Evolutionary conservation across 2,888 invertebrate species (phyloP).

Genomic region (Cephus sareptanus): DNA sequence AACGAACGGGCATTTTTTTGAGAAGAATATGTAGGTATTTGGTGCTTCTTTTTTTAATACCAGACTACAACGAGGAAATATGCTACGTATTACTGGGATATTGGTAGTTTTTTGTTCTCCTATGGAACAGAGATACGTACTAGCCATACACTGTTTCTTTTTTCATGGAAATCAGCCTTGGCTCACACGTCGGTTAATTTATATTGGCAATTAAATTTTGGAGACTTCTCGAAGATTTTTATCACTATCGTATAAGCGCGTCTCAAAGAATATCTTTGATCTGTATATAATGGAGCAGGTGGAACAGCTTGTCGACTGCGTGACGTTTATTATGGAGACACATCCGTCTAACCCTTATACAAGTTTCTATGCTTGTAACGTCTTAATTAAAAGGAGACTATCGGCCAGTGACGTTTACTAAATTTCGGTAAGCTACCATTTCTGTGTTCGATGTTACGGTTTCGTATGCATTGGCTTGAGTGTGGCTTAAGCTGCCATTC

Average conservation of each 20-base stretch:
- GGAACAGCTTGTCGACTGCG: not conserved
- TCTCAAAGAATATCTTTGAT: not conserved
- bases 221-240: not conserved
- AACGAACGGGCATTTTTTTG: not conserved
- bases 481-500: not conserved
- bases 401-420: not conserved
- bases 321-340: not conserved
- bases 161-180: not conserved
- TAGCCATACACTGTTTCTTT: not conserved
- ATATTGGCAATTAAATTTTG: not conserved
- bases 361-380: not conserved
- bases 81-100: slow-evolving; percentile 1
- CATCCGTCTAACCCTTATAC: not conserved
- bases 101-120: not conserved
- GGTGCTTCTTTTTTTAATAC: not conserved
- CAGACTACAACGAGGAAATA: slow-evolving; percentile 9
- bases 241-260: not conserved
- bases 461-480: not conserved
- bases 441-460: not conserved
- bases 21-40: not conserved
- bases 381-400: not conserved
- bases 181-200: not conserved
- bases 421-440: not conserved
- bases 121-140: not conserved
- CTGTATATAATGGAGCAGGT: not conserved